Evolutionary conservation across 2,113 vertebrate species (phyloP), one percentile per base, ranked within the genome.

Genomic region (Merops nubicus): DNA sequence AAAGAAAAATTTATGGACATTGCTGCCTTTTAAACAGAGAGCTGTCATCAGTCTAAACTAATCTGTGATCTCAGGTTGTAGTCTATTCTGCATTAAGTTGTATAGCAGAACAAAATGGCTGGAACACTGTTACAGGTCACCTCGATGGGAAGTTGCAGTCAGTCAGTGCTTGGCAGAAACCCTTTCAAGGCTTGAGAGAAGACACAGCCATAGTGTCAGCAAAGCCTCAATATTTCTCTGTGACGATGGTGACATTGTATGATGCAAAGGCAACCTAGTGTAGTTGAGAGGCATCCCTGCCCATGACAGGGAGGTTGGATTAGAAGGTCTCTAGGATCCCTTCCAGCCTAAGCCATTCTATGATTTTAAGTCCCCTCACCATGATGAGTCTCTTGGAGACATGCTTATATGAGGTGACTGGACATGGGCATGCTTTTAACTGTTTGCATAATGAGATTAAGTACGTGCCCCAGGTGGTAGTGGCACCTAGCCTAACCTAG

Each of bases 131-230:
- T 34, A 18, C 10, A 40, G 42, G 8, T 25, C 57, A 48, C 23
- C n/a, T 53, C 20, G 1, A 2, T 0, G 0, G 10, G 23, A 42
- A 72, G 17, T 25, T 54, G 54, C 1, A 0, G 33, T 34, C 33
- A 20, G 8, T 12, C 4, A 1, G 47, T n/a, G 13, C 31, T 21
- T 15, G 34, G 2, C 31, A 36, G 21, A 65, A 11, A 43, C 28
- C 6, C 12, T 45, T 54, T 34, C 40, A 26, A 34, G 51, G 13
- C 0, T 0, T 34, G 14, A 11, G 4, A 73, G 47, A 72, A 28
- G 17, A 53, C 38, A 22, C 9, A 64, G 10, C 11, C 56, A 12
- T 0, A 3, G 13, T 5, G 8, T 15, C 59, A 70, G 4, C 2
- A 51, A 29, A 5, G 3, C 8, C 42, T 78, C 65, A 29, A 23